Evolutionary conservation across 1,140 invertebrate species (phyloP).

Genomic region (Drosophila murphyi): DNA sequence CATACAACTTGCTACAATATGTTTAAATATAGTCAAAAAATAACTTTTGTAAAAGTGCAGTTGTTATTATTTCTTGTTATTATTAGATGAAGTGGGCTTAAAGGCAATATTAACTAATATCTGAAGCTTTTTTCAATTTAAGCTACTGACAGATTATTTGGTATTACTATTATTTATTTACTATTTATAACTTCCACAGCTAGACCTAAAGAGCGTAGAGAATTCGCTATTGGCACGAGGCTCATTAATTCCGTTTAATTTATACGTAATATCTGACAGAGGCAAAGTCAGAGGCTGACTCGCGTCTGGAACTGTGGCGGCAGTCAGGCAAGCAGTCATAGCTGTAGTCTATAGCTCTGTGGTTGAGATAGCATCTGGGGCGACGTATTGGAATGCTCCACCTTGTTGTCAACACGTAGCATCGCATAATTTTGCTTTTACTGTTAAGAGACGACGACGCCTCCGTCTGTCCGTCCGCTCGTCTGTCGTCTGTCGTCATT

Average conservation of each 20-base stretch:
- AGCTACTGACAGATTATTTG: too few relatives aligned
- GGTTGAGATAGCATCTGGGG: constrained; percentile 59
- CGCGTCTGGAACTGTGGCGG: constrained; percentile 2
- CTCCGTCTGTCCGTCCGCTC: background rate
- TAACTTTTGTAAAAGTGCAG: too few relatives aligned
- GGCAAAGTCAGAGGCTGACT: constrained; percentile 40
- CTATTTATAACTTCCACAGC: too few relatives aligned
- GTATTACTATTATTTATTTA: too few relatives aligned
- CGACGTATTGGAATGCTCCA: constrained; percentile 74
- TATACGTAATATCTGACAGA: constrained; percentile 69
- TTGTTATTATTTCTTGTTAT: too few relatives aligned
- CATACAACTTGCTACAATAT: too few relatives aligned
- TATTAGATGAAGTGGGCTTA: too few relatives aligned
- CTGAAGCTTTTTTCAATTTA: too few relatives aligned
- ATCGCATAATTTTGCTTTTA: constrained; percentile 82
- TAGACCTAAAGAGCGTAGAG: constrained; percentile 35
- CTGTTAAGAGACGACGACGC: constrained; percentile 60
- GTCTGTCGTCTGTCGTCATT: constrained; percentile 11
- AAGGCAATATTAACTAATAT: background rate
- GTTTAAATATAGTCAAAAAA: too few relatives aligned
- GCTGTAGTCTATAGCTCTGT: constrained; percentile 14
- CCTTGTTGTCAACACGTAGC: constrained; percentile 73
- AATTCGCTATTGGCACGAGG: background rate
- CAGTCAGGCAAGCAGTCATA: constrained; percentile 6
- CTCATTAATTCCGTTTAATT: constrained; percentile 58